Evolutionary conservation across 2,797 vertebrate species (phyloP).

Genomic region (Phataginus tricuspis): DNA sequence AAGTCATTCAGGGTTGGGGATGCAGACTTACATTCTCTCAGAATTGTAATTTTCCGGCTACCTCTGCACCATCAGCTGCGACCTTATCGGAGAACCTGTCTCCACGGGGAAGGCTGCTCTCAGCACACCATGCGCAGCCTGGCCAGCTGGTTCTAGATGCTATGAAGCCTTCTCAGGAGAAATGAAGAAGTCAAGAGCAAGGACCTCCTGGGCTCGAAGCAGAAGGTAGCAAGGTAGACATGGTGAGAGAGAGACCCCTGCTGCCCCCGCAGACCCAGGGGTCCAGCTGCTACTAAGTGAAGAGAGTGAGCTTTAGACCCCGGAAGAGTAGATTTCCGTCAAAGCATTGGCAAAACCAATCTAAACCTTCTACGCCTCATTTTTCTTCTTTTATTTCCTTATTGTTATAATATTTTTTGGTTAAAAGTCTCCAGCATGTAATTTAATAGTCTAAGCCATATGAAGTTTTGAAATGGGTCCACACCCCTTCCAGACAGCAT

Average conservation of each 20-base stretch:
- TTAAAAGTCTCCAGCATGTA: background rate
- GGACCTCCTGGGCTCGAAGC: background rate
- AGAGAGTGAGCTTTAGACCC: background rate
- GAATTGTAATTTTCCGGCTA: background rate
- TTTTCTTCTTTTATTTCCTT: background rate
- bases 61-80: background rate
- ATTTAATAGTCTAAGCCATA: constrained; percentile 22
- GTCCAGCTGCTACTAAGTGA: background rate
- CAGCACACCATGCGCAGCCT: background rate
- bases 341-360: background rate
- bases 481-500: constrained; percentile 19
- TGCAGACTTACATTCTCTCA: background rate
- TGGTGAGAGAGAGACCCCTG: background rate
- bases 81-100: background rate
- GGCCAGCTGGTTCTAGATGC: background rate
- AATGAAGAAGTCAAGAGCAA: background rate
- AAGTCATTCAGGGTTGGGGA: background rate
- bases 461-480: background rate
- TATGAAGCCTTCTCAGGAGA: background rate
- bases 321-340: background rate
- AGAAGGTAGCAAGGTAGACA: background rate
- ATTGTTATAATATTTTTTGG: background rate
- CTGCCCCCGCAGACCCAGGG: background rate
- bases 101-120: background rate
- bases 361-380: background rate